Conservation (phyloP, 2,113 vertebrate genomes). For the Galeopterus variegatus region DNA sequence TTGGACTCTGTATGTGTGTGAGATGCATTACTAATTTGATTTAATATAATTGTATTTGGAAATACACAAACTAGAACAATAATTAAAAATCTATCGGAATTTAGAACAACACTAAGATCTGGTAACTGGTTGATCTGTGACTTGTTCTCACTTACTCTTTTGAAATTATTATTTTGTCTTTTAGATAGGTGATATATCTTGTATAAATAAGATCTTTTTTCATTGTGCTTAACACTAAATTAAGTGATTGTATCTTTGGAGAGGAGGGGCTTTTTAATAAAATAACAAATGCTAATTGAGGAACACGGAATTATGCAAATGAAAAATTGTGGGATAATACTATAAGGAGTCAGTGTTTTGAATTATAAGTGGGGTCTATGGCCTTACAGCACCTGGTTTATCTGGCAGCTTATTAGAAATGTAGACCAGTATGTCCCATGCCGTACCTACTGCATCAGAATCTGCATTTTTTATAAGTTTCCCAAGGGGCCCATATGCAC, state of each 20-base stretch:
- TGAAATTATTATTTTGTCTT: neutral
- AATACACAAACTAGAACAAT: neutral
- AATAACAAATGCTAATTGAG: neutral
- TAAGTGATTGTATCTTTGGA: neutral
- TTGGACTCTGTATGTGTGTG: neutral
- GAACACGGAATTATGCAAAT: neutral
- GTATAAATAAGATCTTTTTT: neutral
- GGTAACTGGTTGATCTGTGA: neutral
- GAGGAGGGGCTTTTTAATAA: neutral
- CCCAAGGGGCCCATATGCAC: too few relatives aligned
- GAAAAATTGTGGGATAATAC: neutral
- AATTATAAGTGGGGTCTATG: neutral
- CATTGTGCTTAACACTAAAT: neutral
- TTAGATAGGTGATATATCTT: neutral
- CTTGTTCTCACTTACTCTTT: neutral
- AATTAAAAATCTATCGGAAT: slow-evolving; percentile 4
- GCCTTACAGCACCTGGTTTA: neutral
- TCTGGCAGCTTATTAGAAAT: neutral
- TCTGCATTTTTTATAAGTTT: slow-evolving; percentile 6
- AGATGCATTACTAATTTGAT: neutral
- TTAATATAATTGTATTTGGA: neutral
- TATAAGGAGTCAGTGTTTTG: neutral
- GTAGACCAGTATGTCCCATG: neutral
- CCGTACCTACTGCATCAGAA: neutral
- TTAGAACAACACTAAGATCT: neutral